A percentile compares a stretch with the other conserved stretches of the same genome.
Evolutionary conservation across 2,797 vertebrate genomes (phyloP).

Genomic region (Eremophila alpestris): DNA sequence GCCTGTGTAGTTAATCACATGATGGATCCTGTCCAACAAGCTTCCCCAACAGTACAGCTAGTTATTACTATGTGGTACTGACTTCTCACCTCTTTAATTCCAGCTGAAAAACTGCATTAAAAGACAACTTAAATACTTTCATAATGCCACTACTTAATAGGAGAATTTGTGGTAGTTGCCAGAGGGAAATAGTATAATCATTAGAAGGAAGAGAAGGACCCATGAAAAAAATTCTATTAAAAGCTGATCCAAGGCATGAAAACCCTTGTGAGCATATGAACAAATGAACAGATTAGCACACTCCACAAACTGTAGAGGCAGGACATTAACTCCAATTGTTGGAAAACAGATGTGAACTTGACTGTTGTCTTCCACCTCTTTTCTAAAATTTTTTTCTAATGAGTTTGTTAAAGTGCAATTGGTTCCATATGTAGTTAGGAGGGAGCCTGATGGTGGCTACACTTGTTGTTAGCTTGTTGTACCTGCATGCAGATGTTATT

Average conservation of each 20-base stretch:
- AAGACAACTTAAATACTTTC: neutral
- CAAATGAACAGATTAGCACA: neutral
- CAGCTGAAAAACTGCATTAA: neutral
- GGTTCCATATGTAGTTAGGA: neutral
- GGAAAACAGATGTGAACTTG: neutral
- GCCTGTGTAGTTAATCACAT: neutral
- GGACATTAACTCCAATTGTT: neutral
- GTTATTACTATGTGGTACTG: neutral
- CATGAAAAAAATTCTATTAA: neutral
- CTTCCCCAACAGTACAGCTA: neutral
- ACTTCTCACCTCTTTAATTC: constrained; percentile 1
- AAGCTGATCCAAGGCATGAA: neutral
- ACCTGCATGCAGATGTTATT: neutral
- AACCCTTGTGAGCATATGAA: neutral
- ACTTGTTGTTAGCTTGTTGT: neutral
- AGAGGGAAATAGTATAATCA: neutral
- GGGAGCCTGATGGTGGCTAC: neutral
- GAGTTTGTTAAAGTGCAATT: neutral
- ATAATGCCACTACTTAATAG: neutral
- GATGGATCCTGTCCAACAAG: neutral
- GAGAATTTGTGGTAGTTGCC: neutral
- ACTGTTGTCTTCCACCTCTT: neutral
- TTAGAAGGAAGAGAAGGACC: neutral
- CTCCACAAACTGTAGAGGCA: neutral
- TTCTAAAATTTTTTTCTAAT: constrained; percentile 7